A percentile compares a stretch with the other conserved stretches of the same genome.
Conservation (phyloP, 2,888 invertebrate genomes). For the Euproctis similis region DNA sequence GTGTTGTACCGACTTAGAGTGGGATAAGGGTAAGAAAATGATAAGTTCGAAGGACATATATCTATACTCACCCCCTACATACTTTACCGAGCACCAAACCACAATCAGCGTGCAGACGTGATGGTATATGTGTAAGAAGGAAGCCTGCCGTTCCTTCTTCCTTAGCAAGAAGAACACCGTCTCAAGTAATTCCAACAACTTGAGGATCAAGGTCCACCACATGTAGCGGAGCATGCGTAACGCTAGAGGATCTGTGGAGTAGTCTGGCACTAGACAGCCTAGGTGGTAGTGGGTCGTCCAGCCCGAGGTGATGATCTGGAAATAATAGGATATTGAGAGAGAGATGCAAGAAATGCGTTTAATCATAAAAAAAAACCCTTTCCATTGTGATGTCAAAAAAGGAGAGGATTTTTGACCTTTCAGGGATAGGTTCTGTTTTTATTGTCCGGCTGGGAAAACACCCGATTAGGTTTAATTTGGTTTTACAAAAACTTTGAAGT, state of each 20-base stretch:
- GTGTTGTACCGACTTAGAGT: no score
- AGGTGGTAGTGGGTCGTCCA: constrained; percentile 78
- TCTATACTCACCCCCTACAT: constrained; percentile 78
- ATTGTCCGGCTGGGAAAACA: no score
- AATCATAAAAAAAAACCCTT: neutral
- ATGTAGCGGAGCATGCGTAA: constrained; percentile 73
- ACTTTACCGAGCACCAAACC: constrained; percentile 78
- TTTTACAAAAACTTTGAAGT: no score
- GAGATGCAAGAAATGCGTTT: neutral
- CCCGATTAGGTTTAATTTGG: no score
- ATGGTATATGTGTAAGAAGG: constrained; percentile 84
- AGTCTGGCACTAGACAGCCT: constrained; percentile 83
- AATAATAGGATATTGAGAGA: constrained; percentile 9
- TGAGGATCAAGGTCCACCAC: constrained; percentile 80
- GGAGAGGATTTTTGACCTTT: no score
- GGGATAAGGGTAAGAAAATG: no score
- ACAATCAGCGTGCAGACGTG: constrained; percentile 78
- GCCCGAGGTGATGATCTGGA: constrained; percentile 78
- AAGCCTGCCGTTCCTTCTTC: constrained; percentile 82
- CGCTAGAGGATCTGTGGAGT: constrained; percentile 78
- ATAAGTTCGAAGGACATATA: no score
- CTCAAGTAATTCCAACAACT: constrained; percentile 80
- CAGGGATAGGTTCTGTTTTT: no score
- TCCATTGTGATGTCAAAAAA: no score
- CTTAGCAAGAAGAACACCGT: constrained; percentile 83